A percentile compares a stretch with the other conserved stretches of the same genome.
phyloP scores from a whole-genome alignment of 1,140 invertebrate species.

The Eurosta solidaginis region DNA sequence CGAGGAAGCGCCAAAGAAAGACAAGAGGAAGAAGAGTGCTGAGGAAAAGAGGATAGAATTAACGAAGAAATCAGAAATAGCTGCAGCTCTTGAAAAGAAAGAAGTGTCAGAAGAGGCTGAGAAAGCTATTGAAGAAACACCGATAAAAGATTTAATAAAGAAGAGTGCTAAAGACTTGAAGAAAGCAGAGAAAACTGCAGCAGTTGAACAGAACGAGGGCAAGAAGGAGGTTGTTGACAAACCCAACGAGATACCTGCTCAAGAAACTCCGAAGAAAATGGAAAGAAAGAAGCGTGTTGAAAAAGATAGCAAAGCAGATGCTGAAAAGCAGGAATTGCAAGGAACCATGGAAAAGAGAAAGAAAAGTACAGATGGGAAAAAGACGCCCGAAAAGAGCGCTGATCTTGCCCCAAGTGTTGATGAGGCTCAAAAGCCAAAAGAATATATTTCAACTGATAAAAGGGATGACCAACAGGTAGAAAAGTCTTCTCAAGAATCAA shows the following conservation, averaged over 20 bases:
- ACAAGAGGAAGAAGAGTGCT: constrained; percentile 34
- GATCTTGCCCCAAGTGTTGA: too few relatives aligned
- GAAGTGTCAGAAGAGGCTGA: not conserved
- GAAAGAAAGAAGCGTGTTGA: not conserved
- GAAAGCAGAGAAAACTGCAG: not conserved
- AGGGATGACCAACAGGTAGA: constrained; percentile 32
- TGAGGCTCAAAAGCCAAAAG: not conserved
- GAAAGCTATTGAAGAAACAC: not conserved
- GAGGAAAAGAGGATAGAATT: not conserved
- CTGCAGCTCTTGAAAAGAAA: not conserved
- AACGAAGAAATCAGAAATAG: not conserved
- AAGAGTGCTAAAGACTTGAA: too few relatives aligned
- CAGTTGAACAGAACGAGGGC: not conserved
- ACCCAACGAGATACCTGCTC: not conserved
- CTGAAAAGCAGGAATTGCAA: too few relatives aligned
- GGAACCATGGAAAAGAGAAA: too few relatives aligned
- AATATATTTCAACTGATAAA: not conserved
- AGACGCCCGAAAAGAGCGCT: too few relatives aligned
- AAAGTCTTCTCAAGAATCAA: constrained; percentile 4
- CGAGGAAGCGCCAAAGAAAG: constrained; percentile 31
- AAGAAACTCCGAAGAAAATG: not conserved
- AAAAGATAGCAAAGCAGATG: not conserved
- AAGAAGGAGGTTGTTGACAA: not conserved
- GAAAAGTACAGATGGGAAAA: too few relatives aligned
- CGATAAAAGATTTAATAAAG: not conserved